Evolutionary conservation across 2,888 invertebrate species (phyloP), one percentile per base, ranked within the genome.

Genomic region (Nomada goodeniana): DNA sequence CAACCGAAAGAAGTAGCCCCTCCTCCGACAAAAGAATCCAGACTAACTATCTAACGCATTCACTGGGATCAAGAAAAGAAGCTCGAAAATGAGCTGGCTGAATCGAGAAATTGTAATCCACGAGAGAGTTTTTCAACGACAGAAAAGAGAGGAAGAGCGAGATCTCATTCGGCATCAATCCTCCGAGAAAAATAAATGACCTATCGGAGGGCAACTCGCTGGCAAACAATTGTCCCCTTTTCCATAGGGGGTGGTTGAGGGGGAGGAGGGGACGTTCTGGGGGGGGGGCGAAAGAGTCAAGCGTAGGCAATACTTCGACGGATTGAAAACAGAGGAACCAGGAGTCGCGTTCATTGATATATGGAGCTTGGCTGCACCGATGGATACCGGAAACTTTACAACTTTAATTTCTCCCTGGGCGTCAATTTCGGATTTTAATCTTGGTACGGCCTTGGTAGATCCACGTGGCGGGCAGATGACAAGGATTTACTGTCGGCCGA

Each of bases 331-430:
- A 69, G 59, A 80, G 81, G 71, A 80, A 78, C 79, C 86, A 83
- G 79, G 82, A 84, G 83, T 88, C 84, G 86, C 59, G 29, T 88
- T 86, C 88, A 80, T 87, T 91, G 92, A 92, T 91, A 86, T 90
- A 92, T 91, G 89, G 89, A 90, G 86, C 88, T 86, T 89, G 89
- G 88, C 86, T 85, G 82, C 88, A 86, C 89, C 91, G 90, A 92
- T 90, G 91, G 89, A 92, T 92, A 91, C 87, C 88, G 78, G 87
- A 89, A 89, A 91, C 89, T 90, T 91, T 90, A 90, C 87, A 88
- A 88, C 88, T 91, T 89, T 88, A 85, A 91, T 91, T 90, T 88
- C 88, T 89, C 88, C 87, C 88, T 84, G 83, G 76, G 76, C 88
- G 87, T 87, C 85, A 87, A 88, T 88, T 89, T 89, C 88, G 81